Percentiles rank a stretch among this genome's conserved stretches.
Conservation (phyloP, 2,797 vertebrate genomes). For the Platyrinchus mystaceus region DNA sequence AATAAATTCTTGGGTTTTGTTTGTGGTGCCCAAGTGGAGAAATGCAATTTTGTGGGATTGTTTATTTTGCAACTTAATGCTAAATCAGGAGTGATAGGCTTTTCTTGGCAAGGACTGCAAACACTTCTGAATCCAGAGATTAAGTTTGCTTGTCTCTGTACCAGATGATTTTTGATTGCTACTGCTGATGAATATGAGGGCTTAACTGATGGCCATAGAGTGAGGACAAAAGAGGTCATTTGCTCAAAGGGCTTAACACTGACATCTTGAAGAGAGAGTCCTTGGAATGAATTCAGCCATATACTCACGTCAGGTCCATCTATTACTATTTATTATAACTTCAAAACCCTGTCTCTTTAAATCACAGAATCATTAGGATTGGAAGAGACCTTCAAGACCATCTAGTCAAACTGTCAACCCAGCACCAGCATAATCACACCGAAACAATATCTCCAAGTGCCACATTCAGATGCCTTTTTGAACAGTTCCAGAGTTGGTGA, state of each 20-base stretch:
- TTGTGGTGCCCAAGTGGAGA: not conserved
- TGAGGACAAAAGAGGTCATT: not conserved
- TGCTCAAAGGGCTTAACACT: not conserved
- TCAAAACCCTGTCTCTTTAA: not conserved
- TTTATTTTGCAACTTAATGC: not conserved
- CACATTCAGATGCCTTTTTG: not conserved
- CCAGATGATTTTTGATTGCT: conserved; percentile 3
- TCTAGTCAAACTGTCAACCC: too few species aligned
- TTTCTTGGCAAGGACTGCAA: not conserved
- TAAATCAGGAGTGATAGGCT: not conserved
- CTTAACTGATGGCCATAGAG: not conserved
- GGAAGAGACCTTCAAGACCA: not conserved
- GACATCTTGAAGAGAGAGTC: not conserved
- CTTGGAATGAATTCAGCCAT: not conserved
- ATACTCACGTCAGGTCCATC: not conserved
- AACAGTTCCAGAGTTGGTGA: not conserved
- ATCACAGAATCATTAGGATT: not conserved
- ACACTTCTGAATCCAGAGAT: not conserved
- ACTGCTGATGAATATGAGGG: not conserved
- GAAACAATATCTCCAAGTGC: not conserved
- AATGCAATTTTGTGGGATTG: not conserved
- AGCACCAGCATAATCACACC: not conserved
- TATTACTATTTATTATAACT: not conserved
- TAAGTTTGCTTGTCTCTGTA: not conserved
- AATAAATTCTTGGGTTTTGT: not conserved